Evolutionary conservation across 2,888 invertebrate species (phyloP).

Genomic region (Dynastes tityus): DNA sequence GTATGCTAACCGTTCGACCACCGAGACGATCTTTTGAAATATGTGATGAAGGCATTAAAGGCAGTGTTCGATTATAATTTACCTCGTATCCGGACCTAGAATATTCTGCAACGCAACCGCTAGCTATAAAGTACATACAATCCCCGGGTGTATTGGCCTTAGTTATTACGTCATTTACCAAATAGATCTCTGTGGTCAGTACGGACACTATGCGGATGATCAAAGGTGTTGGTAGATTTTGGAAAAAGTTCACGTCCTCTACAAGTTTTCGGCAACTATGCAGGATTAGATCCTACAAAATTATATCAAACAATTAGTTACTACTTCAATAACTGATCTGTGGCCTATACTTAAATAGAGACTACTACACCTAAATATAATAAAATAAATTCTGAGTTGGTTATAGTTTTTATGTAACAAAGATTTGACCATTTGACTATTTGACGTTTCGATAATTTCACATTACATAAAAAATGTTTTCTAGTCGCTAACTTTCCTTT

Average conservation of each 20-base stretch:
- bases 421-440: no score
- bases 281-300: slow-evolving; percentile 71
- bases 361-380: no score
- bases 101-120: slow-evolving; percentile 74
- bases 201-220: slow-evolving; percentile 72
- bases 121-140: slow-evolving; percentile 75
- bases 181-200: slow-evolving; percentile 71
- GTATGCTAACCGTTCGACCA: no score
- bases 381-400: no score
- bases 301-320: no score
- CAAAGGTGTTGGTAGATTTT: slow-evolving; percentile 71
- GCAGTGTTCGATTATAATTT: background rate
- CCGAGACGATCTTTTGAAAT: no score
- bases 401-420: no score
- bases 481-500: no score
- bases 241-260: slow-evolving; percentile 74
- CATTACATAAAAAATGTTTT: no score
- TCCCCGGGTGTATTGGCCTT: slow-evolving; percentile 71
- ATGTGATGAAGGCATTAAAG: background rate
- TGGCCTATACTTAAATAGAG: no score
- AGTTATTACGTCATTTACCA: slow-evolving; percentile 74
- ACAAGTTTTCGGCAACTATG: slow-evolving; percentile 73
- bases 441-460: no score
- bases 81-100: slow-evolving; percentile 70
- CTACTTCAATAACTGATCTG: no score